Percentiles rank a stretch among this genome's conserved stretches.
These are phyloP conservation scores for Mesitornis unicolor DNA, from an alignment of 2,113 vertebrate genomes.

Conservation along the genomic window DNA sequence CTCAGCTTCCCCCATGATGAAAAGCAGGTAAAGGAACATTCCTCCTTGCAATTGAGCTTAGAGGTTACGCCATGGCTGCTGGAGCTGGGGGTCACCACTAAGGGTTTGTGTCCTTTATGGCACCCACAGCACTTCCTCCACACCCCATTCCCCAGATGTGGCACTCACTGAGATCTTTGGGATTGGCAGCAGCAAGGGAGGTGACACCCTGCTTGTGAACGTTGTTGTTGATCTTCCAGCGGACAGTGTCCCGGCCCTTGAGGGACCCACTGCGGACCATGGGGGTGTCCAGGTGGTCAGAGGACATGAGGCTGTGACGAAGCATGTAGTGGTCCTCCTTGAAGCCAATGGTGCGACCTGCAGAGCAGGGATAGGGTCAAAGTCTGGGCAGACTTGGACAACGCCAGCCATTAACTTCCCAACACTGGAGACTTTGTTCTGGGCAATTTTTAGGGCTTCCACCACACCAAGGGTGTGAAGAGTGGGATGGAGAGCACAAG, in stretches of 20 bases:
- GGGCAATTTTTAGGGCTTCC: neutral
- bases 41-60: neutral
- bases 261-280: conserved; percentile 86
- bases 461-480: rapidly evolving
- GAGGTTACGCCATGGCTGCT: neutral
- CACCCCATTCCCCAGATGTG: rapidly evolving
- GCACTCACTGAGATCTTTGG: conserved; percentile 83
- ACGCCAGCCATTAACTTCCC: rapidly evolving
- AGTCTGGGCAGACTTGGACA: neutral
- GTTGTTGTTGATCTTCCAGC: conserved; percentile 94
- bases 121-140: neutral
- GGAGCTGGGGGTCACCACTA: neutral
- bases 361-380: neutral
- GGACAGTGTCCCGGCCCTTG: conserved; percentile 86
- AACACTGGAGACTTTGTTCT: rapidly evolving
- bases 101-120: rapidly evolving
- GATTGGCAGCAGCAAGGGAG: conserved; percentile 70
- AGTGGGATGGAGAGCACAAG: neutral
- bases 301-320: conserved; percentile 86
- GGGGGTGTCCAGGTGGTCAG: conserved; percentile 91
- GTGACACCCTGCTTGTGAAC: conserved; percentile 79
- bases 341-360: conserved; percentile 93
- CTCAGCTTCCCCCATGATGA: neutral
- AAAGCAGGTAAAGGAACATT: neutral
- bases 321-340: conserved; percentile 95